phyloP scores from a whole-genome alignment of 2,113 vertebrate genomes.

The Zosterops japonicus region DNA sequence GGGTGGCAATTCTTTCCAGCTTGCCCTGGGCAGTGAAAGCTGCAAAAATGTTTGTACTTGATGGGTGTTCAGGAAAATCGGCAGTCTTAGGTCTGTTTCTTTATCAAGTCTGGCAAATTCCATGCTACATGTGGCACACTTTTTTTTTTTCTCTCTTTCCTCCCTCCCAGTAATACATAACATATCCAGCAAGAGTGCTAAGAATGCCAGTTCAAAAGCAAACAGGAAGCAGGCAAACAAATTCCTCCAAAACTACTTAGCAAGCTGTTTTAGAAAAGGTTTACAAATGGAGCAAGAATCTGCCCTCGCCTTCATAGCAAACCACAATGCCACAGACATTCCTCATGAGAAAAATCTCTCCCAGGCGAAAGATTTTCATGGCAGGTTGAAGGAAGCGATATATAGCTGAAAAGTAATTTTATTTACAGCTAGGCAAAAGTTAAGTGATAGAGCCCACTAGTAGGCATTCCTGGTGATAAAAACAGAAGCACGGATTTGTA shows the following conservation, averaged over 20 bases:
- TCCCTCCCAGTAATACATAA: background rate
- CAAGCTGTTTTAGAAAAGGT: background rate
- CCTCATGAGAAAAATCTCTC: background rate
- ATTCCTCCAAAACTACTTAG: background rate
- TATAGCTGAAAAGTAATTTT: background rate
- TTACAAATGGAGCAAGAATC: background rate
- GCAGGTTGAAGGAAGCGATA: background rate
- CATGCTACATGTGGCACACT: background rate
- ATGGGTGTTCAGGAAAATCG: background rate
- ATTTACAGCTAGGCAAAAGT: background rate
- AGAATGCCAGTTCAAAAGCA: background rate
- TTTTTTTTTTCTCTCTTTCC: background rate
- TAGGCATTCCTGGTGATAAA: background rate
- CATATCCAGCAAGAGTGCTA: background rate
- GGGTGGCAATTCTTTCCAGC: background rate
- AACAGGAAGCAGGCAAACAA: background rate
- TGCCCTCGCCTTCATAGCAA: background rate
- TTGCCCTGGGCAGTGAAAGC: slow-evolving; percentile 12
- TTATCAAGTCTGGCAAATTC: background rate
- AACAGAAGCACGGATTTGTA: background rate
- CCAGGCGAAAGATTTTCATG: background rate
- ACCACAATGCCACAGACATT: background rate
- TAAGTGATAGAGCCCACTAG: background rate
- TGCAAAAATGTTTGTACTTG: background rate
- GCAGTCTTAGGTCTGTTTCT: background rate